Conservation (phyloP, 2,888 invertebrate species). For the Pollenia griseotomentosa region DNA sequence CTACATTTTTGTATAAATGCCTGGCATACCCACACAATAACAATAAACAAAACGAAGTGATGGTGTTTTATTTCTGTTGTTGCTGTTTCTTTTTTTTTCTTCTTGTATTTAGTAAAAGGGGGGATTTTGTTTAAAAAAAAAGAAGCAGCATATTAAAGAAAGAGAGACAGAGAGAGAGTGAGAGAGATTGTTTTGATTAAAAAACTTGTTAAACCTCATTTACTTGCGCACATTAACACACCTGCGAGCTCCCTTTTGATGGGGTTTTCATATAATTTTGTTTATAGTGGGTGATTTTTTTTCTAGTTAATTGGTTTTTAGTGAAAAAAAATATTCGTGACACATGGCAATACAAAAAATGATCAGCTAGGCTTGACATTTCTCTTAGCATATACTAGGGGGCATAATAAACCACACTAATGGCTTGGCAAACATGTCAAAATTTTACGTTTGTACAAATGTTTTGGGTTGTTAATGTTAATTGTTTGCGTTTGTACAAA, state of each 20-base stretch:
- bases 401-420: too few species aligned
- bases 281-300: not conserved
- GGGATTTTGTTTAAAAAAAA: slow-evolving; percentile 8
- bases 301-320: too few species aligned
- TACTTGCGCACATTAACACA: slow-evolving; percentile 57
- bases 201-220: slow-evolving; percentile 68
- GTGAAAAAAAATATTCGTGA: too few species aligned
- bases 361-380: too few species aligned
- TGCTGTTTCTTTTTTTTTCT: not conserved
- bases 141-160: not conserved
- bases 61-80: not conserved
- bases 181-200: slow-evolving; percentile 3
- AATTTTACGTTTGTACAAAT: too few species aligned
- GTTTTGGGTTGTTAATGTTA: too few species aligned
- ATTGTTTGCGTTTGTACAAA: too few species aligned
- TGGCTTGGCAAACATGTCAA: too few species aligned
- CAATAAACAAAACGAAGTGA: slow-evolving; percentile 56
- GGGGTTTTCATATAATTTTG: slow-evolving; percentile 4
- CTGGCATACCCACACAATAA: slow-evolving; percentile 71
- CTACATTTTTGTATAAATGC: slow-evolving; percentile 74
- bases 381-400: too few species aligned
- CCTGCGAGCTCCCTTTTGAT: slow-evolving; percentile 67
- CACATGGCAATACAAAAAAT: too few species aligned
- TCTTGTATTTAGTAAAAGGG: slow-evolving; percentile 8
- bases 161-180: slow-evolving; percentile 4